These are phyloP conservation scores for Phenacoccus solenopsis DNA, from an alignment of 1,140 invertebrate species.

Conservation along the genomic window DNA sequence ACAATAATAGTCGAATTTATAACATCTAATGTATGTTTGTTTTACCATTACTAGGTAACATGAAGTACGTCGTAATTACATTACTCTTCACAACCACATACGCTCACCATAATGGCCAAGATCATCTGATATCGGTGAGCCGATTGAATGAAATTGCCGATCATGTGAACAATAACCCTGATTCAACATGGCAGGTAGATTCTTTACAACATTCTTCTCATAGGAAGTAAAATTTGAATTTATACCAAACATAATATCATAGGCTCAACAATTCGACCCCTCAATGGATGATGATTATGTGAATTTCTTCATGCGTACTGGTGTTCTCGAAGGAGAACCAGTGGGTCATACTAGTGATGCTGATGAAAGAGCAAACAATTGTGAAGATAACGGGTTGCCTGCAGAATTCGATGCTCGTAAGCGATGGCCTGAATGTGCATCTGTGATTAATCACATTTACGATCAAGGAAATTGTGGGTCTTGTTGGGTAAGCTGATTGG, in stretches of 20 bases:
- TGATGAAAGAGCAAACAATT: not conserved
- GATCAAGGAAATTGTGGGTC: constrained; percentile 62
- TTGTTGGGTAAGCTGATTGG: constrained; percentile 21
- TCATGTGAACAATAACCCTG: not conserved
- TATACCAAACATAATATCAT: not conserved
- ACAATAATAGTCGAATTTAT: too few relatives aligned
- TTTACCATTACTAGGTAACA: not conserved
- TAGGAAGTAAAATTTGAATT: too few relatives aligned
- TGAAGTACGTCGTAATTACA: not conserved
- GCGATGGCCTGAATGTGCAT: constrained; percentile 71
- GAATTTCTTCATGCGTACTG: not conserved
- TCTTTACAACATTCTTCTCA: too few relatives aligned
- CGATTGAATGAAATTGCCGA: not conserved
- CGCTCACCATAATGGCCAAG: not conserved
- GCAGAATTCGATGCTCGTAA: constrained; percentile 62
- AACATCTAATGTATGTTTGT: too few relatives aligned
- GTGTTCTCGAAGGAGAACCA: not conserved
- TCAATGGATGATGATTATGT: not conserved
- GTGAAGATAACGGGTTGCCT: constrained; percentile 38
- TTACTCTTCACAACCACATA: not conserved
- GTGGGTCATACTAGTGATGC: not conserved
- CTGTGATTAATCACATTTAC: constrained; percentile 58
- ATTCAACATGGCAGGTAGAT: not conserved
- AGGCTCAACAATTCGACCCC: not conserved
- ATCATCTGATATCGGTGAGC: not conserved